Conservation (phyloP, 2,888 invertebrate genomes). For the Acronicta aceris region DNA sequence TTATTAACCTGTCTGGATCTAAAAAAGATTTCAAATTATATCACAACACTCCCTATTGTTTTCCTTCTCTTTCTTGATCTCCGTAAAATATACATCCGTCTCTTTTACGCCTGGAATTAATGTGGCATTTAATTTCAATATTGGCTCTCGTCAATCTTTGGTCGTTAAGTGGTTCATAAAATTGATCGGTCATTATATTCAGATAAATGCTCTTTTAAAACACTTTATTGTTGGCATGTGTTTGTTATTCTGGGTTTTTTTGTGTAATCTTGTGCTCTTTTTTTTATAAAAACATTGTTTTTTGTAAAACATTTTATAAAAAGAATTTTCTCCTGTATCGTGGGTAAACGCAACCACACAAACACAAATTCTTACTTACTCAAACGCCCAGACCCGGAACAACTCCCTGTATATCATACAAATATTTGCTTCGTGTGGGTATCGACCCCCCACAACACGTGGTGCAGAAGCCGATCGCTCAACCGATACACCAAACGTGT, state of each 20-base stretch:
- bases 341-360: no score
- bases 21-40: conserved; percentile 39
- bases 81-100: conserved; percentile 10
- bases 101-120: conserved; percentile 19
- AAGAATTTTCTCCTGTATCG: no score
- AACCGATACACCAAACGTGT: no score
- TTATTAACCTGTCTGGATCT: conserved; percentile 37
- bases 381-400: no score
- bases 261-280: conserved; percentile 7
- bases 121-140: conserved; percentile 45
- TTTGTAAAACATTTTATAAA: no score
- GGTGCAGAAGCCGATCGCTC: no score
- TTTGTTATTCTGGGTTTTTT: conserved; percentile 17
- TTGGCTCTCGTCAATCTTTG: conserved; percentile 45
- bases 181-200: conserved; percentile 76
- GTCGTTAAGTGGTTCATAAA: conserved; percentile 69
- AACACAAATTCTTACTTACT: no score
- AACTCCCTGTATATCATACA: no score
- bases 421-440: no score
- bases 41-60: conserved; percentile 20
- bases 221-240: conserved; percentile 21
- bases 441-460: no score
- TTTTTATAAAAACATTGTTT: no score
- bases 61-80: conserved; percentile 22
- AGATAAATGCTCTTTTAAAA: conserved; percentile 67